Evolutionary conservation across 2,888 invertebrate species (phyloP).

Genomic region (Tetanocera ferruginea): DNA sequence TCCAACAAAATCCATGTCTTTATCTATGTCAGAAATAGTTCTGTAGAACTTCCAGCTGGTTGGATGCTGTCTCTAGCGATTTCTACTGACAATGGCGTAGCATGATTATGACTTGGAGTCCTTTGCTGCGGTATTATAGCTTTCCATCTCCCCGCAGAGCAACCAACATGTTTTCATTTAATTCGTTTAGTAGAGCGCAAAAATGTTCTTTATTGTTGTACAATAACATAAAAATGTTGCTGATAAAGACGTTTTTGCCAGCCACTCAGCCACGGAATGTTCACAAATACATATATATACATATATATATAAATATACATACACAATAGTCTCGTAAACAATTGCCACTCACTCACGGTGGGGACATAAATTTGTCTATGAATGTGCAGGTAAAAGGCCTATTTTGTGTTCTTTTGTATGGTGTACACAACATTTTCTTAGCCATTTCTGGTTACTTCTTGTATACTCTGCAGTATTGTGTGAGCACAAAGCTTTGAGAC

Average conservation of each 20-base stretch:
- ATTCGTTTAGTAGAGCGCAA: slow-evolving; percentile 66
- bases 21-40: slow-evolving; percentile 6
- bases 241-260: background rate
- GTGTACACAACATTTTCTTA: too few relatives aligned
- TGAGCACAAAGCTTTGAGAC: too few relatives aligned
- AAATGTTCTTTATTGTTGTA: slow-evolving; percentile 61
- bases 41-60: background rate
- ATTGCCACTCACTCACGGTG: background rate
- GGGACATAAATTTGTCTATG: too few relatives aligned
- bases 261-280: background rate
- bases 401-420: background rate
- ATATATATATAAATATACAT: background rate
- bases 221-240: background rate
- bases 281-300: background rate
- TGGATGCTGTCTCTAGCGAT: background rate
- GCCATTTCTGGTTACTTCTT: too few relatives aligned
- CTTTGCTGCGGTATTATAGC: background rate
- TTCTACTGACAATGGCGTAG: background rate
- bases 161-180: slow-evolving; percentile 56
- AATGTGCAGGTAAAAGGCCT: background rate
- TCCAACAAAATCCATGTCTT: background rate
- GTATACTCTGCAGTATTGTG: too few relatives aligned
- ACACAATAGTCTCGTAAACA: background rate
- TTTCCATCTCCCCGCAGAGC: background rate
- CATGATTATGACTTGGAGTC: background rate